These are phyloP conservation scores for Diplodus sargus DNA, from an alignment of 2,797 vertebrate species.

Conservation along the genomic window DNA sequence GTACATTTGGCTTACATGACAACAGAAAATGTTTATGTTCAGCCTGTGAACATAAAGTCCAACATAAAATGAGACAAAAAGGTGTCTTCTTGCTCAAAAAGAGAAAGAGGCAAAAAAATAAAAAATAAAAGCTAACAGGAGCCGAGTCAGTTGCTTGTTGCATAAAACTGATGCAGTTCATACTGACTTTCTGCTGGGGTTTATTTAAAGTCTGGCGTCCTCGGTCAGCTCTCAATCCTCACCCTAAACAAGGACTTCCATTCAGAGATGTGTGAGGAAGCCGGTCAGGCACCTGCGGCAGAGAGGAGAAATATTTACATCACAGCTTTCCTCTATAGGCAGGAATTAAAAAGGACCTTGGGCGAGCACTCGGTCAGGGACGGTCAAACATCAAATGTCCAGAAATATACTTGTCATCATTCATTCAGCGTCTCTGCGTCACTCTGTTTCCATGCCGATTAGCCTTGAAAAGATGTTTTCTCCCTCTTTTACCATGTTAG, in stretches of 20 bases:
- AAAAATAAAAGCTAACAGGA: neutral
- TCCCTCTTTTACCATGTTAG: neutral
- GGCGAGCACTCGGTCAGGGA: neutral
- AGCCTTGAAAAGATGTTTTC: neutral
- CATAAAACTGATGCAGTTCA: neutral
- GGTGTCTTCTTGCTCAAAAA: neutral
- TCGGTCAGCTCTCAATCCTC: neutral
- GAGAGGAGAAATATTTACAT: conserved; percentile 22
- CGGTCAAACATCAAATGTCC: neutral
- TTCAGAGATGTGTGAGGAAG: conserved; percentile 31
- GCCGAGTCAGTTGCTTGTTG: neutral
- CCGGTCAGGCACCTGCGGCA: conserved; percentile 66
- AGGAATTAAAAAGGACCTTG: neutral
- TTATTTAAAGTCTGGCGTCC: neutral
- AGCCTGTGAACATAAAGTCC: conserved; percentile 28
- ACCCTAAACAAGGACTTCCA: conserved; percentile 37
- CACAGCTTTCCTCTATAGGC: conserved; percentile 22
- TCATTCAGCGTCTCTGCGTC: neutral
- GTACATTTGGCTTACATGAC: conserved; percentile 48
- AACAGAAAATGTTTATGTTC: conserved; percentile 46
- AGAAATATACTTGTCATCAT: conserved; percentile 19
- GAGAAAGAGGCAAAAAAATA: neutral
- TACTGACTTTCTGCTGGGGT: neutral
- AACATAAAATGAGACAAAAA: conserved; percentile 4
- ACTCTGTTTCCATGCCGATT: neutral